A percentile compares a stretch with the other conserved stretches of the same genome.
Conservation (phyloP, 2,888 invertebrate species). For the Drosophila siamana region DNA sequence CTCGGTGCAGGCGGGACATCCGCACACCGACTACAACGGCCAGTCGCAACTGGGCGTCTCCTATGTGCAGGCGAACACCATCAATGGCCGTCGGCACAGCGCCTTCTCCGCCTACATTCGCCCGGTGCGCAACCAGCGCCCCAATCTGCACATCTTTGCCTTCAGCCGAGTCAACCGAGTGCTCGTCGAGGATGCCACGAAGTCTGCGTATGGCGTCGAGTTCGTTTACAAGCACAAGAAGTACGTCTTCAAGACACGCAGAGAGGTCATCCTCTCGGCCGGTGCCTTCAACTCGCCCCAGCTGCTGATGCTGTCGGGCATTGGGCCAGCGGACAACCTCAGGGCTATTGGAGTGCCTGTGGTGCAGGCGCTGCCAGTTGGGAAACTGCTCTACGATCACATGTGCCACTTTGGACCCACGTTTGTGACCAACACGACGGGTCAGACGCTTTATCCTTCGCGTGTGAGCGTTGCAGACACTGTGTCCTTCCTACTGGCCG, state of each 20-base stretch:
- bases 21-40: conserved; percentile 89
- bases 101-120: conserved; percentile 89
- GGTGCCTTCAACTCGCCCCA: conserved; percentile 96
- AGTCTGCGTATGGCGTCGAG: conserved; percentile 89
- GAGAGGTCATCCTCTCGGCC: conserved; percentile 93
- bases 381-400: conserved; percentile 88
- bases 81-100: conserved; percentile 88
- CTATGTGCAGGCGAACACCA: conserved; percentile 88
- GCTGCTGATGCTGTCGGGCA: conserved; percentile 94
- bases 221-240: conserved; percentile 86
- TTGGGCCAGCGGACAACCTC: conserved; percentile 87
- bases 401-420: conserved; percentile 85
- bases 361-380: conserved; percentile 89
- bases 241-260: conserved; percentile 87
- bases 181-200: conserved; percentile 88
- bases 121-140: conserved; percentile 85
- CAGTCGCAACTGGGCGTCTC: conserved; percentile 88
- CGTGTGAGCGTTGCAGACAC: conserved; percentile 44
- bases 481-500: conserved; percentile 86
- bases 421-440: conserved; percentile 82
- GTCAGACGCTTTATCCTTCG: conserved; percentile 57
- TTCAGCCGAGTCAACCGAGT: conserved; percentile 88
- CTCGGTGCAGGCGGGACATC: conserved; percentile 88
- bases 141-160: conserved; percentile 89
- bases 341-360: conserved; percentile 87